Percentiles rank a stretch among this genome's conserved stretches.
phyloP scores from a whole-genome alignment of 2,888 invertebrate species.

The Agrochola lota region DNA sequence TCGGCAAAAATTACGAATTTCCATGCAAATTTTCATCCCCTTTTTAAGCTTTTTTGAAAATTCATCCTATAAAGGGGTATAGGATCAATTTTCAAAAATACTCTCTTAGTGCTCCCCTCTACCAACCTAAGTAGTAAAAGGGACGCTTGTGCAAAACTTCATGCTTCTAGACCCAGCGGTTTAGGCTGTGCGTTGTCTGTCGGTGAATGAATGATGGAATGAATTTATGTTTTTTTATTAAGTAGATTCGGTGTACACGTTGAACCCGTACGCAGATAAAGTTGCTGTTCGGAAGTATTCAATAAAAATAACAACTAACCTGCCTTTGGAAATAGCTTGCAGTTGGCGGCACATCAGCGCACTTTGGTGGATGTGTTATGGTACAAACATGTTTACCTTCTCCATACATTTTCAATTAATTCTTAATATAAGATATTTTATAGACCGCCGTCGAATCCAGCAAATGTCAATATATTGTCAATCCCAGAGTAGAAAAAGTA shows the following conservation, averaged over 20 bases:
- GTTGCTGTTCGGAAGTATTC: neutral
- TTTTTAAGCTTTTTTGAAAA: neutral
- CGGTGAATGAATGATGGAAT: neutral
- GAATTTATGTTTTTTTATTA: neutral
- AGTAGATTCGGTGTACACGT: neutral
- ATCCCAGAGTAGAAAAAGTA: no score
- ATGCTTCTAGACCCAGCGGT: neutral
- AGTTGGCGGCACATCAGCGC: constrained; percentile 72
- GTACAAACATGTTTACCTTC: constrained; percentile 75
- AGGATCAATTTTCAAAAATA: neutral
- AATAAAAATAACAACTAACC: constrained; percentile 34
- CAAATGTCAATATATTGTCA: constrained; percentile 10
- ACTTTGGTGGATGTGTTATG: constrained; percentile 65
- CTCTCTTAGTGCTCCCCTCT: neutral
- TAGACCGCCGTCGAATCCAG: neutral
- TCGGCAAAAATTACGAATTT: neutral
- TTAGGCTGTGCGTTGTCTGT: neutral
- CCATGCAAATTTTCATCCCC: neutral
- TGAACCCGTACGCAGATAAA: neutral
- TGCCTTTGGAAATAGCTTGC: constrained; percentile 61
- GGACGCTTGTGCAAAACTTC: neutral
- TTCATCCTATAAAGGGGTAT: no score
- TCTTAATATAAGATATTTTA: neutral
- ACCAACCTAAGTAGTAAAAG: neutral
- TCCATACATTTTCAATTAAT: constrained; percentile 50